Conservation (phyloP, 1,140 invertebrate genomes). For the Drosophila insularis region DNA sequence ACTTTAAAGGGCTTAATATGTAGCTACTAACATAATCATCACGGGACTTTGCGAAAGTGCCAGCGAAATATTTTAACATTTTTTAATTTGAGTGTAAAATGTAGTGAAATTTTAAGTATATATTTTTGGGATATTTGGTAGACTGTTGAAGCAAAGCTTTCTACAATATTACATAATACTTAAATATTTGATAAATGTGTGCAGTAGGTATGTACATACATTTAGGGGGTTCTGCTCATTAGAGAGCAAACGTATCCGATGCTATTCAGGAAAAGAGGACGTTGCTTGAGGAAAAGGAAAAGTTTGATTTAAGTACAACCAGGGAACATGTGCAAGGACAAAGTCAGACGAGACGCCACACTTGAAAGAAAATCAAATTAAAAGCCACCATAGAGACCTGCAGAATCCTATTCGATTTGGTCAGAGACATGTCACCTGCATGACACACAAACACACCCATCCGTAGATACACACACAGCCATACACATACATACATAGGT, state of each 20-base stretch:
- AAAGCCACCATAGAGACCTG: constrained; percentile 39
- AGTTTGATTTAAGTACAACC: constrained; percentile 4
- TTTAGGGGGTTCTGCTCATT: not conserved
- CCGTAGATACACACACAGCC: not conserved
- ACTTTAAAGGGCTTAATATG: not conserved
- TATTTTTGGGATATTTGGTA: not conserved
- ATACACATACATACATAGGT: not conserved
- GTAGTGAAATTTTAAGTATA: not conserved
- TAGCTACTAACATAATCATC: constrained; percentile 7
- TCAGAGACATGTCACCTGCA: constrained; percentile 66
- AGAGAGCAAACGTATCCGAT: constrained; percentile 2
- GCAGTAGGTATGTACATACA: not conserved
- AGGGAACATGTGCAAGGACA: not conserved
- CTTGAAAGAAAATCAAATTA: constrained; percentile 81
- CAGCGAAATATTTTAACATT: constrained; percentile 15
- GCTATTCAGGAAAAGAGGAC: not conserved
- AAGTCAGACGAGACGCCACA: constrained; percentile 56
- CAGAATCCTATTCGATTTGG: constrained; percentile 29
- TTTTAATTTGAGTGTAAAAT: not conserved
- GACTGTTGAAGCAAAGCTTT: not conserved
- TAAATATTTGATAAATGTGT: constrained; percentile 3
- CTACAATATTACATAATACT: not conserved
- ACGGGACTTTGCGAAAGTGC: not conserved
- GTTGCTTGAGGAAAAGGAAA: not conserved
- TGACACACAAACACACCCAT: constrained; percentile 12